Percentiles rank a stretch among this genome's conserved stretches.
These are phyloP conservation scores for Oxystoma pomonae DNA, from an alignment of 2,888 invertebrate species.

Conservation along the genomic window DNA sequence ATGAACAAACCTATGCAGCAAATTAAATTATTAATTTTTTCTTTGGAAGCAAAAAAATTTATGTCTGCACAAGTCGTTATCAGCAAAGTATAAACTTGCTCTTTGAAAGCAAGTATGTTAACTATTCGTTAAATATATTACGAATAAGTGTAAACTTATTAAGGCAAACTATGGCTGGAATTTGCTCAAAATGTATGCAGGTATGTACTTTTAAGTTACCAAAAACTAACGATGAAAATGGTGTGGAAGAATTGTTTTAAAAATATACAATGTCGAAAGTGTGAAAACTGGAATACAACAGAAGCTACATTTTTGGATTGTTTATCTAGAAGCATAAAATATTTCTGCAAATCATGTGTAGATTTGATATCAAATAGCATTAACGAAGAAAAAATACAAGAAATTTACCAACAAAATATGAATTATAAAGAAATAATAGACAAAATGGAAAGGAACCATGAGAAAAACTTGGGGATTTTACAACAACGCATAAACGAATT, in stretches of 20 bases:
- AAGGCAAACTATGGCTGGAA: background rate
- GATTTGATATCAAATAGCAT: background rate
- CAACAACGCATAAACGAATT: background rate
- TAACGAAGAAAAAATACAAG: background rate
- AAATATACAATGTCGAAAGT: background rate
- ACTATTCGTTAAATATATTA: too few relatives aligned
- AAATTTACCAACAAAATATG: background rate
- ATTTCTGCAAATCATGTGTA: background rate
- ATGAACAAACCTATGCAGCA: too few relatives aligned
- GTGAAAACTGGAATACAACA: background rate
- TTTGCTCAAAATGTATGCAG: background rate
- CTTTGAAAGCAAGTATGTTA: too few relatives aligned
- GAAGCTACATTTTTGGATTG: background rate
- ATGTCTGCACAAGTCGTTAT: too few relatives aligned
- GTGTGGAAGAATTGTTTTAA: background rate
- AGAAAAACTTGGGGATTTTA: background rate
- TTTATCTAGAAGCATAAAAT: background rate
- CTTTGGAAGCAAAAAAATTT: too few relatives aligned
- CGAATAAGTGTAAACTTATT: too few relatives aligned
- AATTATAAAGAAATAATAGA: background rate
- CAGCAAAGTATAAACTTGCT: too few relatives aligned
- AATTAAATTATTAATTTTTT: too few relatives aligned
- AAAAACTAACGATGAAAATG: background rate
- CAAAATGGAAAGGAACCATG: background rate
- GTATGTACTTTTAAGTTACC: background rate